These are phyloP conservation scores for Drosophila monieri DNA, from an alignment of 2,888 invertebrate genomes.

Conservation along the genomic window DNA sequence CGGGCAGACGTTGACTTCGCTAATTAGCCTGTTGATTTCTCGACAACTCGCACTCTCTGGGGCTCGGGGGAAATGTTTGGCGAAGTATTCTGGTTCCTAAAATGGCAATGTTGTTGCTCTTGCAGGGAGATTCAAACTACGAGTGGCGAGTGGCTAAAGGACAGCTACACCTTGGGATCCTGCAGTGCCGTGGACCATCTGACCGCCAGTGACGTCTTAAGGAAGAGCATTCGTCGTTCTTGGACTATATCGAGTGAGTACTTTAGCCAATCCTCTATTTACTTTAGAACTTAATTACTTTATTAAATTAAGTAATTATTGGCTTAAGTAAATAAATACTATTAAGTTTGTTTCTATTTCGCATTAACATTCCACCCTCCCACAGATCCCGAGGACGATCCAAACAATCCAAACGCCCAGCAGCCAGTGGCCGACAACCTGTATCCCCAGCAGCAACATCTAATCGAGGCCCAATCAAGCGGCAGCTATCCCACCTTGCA, in stretches of 20 bases:
- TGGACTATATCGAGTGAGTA: conserved; percentile 89
- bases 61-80: conserved; percentile 47
- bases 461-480: conserved; percentile 85
- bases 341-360: background rate
- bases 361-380: background rate
- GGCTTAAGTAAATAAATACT: background rate
- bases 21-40: conserved; percentile 16
- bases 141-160: conserved; percentile 89
- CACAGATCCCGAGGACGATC: conserved; percentile 82
- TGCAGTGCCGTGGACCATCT: conserved; percentile 84
- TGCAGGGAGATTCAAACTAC: conserved; percentile 89
- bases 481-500: conserved; percentile 81
- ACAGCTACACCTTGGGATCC: conserved; percentile 85
- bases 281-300: too few species aligned
- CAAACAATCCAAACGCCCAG: conserved; percentile 76
- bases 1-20: conserved; percentile 50
- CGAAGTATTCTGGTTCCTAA: conserved; percentile 71
- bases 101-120: conserved; percentile 81
- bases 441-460: conserved; percentile 85
- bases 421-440: conserved; percentile 84
- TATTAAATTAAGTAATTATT: too few species aligned
- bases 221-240: conserved; percentile 88
- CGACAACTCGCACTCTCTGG: background rate
- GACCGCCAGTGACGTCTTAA: conserved; percentile 87
- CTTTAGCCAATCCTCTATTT: background rate